Base-by-base conservation (phyloP, 2,888 invertebrate species). In the Pristionchus japonicus region DNA sequence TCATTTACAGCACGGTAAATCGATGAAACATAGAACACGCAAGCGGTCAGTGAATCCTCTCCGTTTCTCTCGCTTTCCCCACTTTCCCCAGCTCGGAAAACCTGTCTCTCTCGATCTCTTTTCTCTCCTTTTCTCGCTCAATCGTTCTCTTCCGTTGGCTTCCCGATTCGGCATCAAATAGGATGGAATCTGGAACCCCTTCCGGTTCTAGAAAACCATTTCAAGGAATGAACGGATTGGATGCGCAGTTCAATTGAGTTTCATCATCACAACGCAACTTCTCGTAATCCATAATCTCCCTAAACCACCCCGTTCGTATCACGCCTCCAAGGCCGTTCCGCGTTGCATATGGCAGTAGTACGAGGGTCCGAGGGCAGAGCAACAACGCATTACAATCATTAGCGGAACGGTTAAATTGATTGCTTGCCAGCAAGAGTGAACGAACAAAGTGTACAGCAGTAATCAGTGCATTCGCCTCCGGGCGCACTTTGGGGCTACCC, bases 51-150 rank as follows among this genome's bases (percentile, higher is more conserved):
- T 37, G 40, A 37, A 37, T 37, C 37, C 23, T 20, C 70, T 70
- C 70, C 37, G 37, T 37, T 70, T 70, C 70, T 70, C 70, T 37
- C 70, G 11, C 37, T 20, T 37, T 11, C n/a, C 31, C 15, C 34
- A 11, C 64, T 34, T 20, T 64, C 20, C 31, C 31, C 20, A 31
- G 6, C 64, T 64, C 64, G 64, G 34, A 31, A 70, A 70, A 70
- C 70, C 70, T 70, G 70, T 70, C 70, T 20, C n/a, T n/a, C n/a
- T 37, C 70, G 20, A 70, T 70, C 70, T 34, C 70, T 64, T 61
- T 61, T 64, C 64, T 27, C 61, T 61, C 64, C 64, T 31, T 34
- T 31, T 31, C 37, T 7, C 70, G 20, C 31, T 40, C 37, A 70
- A 70, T 57, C 57, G 57, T 23, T 57, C 57, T 57, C 57, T 9